Evolutionary conservation across 1,140 invertebrate species (phyloP), one percentile per base, ranked within the genome.

Genomic region (Eumaeus atala): DNA sequence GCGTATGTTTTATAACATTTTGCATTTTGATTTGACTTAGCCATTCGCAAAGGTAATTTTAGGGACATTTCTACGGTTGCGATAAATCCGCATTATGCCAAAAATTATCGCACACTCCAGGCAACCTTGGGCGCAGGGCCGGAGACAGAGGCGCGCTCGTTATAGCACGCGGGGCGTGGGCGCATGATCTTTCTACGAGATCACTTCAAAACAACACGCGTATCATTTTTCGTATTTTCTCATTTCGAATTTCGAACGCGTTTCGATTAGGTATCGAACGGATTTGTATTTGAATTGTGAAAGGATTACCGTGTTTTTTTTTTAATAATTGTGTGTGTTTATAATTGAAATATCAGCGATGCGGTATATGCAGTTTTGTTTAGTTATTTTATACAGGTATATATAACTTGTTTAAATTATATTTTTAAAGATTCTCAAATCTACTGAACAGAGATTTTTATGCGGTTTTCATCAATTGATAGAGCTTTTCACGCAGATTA

Each of bases 91-190:
- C 6, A 14, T 16, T 44, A 16, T 44, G 40, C 40, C 40, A 51
- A 18, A 16, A 61, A 58, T 44, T 40, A 44, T 42, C 28, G 21
- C 9, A 42, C 21, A 53, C 69, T 84, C 80, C 77, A 81, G 78
- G 66, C 69, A 77, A 80, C 80, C 80, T 84, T 81, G 79, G 59
- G 60, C 66, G 38, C 71, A 77, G 70, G 71, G 76, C 73, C 77
- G 72, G 70, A 68, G 73, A 77, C 74, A 77, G 67, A 61, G 66
- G 60, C 67, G 61, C 64, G 73, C 77, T 76, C 65, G 75, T 80
- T 70, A 84, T 84, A 84, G 77, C 72, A 54, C 59, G 48, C 51
- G 38, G 48, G 67, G 80, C 77, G 80, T 84, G 71, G 80, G 80
- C 77, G 80, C 67, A 48, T 59, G 66, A 70, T 78, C 75, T 78